These are phyloP conservation scores for Marronus borbonicus DNA, from an alignment of 2,888 invertebrate genomes.

Conservation along the genomic window DNA sequence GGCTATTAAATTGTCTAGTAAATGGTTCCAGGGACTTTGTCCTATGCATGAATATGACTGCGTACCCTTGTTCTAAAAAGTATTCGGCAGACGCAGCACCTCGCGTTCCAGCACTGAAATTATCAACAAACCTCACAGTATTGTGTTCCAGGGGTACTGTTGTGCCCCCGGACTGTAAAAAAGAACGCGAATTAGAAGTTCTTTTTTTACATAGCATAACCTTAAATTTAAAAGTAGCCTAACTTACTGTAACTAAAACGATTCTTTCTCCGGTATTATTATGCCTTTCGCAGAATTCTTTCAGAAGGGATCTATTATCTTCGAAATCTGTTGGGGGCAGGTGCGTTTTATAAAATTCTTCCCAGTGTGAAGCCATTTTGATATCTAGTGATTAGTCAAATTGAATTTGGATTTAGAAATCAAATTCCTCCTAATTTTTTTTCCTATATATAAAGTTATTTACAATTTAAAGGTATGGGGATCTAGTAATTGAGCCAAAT, in stretches of 20 bases:
- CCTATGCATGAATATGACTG: slow-evolving; percentile 95
- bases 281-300: slow-evolving; percentile 83
- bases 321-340: slow-evolving; percentile 85
- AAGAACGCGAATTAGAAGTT: slow-evolving; percentile 21
- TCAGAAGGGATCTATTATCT: slow-evolving; percentile 80
- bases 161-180: slow-evolving; percentile 92
- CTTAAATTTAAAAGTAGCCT: slow-evolving; percentile 19
- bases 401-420: no score
- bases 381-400: neutral
- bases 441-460: no score
- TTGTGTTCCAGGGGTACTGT: slow-evolving; percentile 97
- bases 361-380: slow-evolving; percentile 77
- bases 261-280: slow-evolving; percentile 79
- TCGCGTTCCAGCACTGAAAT: slow-evolving; percentile 97
- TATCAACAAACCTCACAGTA: slow-evolving; percentile 98
- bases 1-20: slow-evolving; percentile 87
- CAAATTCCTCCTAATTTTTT: no score
- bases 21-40: slow-evolving; percentile 93
- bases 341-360: slow-evolving; percentile 87
- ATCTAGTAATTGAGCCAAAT: no score
- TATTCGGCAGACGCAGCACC: slow-evolving; percentile 97
- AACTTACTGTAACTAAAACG: slow-evolving; percentile 84
- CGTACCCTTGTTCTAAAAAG: slow-evolving; percentile 89
- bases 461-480: no score
- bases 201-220: slow-evolving; percentile 6